These are phyloP conservation scores for Therioaphis trifolii DNA, from an alignment of 2,888 invertebrate genomes.

Conservation along the genomic window DNA sequence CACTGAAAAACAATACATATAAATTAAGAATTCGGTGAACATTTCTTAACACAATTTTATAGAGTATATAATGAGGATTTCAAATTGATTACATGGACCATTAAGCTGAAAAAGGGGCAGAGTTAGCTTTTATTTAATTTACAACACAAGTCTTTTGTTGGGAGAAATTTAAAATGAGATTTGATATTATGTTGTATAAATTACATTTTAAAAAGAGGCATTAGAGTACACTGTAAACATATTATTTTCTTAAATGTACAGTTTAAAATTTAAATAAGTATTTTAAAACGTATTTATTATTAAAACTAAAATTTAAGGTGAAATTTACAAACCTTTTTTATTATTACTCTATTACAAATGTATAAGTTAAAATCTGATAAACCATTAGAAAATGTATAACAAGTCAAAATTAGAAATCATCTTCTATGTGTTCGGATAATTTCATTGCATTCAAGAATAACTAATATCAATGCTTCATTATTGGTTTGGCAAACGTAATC, in stretches of 20 bases:
- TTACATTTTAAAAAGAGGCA: not conserved
- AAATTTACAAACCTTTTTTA: no score
- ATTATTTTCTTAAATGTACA: not conserved
- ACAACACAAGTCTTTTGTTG: not conserved
- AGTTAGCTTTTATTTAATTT: not conserved
- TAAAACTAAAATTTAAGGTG: no score
- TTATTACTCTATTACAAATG: no score
- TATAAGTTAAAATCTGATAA: no score
- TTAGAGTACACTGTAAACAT: not conserved
- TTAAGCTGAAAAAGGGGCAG: not conserved
- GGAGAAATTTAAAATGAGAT: not conserved
- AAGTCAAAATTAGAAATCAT: no score
- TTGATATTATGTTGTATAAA: conserved; percentile 22
- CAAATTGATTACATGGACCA: not conserved
- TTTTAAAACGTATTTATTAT: not conserved
- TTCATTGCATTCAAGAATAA: no score
- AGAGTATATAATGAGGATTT: conserved; percentile 1
- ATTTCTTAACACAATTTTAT: not conserved
- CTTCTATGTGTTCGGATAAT: no score
- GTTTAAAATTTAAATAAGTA: no score
- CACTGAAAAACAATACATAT: not conserved
- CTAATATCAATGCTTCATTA: not conserved
- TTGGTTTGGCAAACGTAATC: not conserved
- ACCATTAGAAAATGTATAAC: no score
- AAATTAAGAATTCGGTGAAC: not conserved